A percentile compares a stretch with the other conserved stretches of the same genome.
Evolutionary conservation across 2,888 invertebrate genomes (phyloP).

Genomic region (Drosophila sordidula): DNA sequence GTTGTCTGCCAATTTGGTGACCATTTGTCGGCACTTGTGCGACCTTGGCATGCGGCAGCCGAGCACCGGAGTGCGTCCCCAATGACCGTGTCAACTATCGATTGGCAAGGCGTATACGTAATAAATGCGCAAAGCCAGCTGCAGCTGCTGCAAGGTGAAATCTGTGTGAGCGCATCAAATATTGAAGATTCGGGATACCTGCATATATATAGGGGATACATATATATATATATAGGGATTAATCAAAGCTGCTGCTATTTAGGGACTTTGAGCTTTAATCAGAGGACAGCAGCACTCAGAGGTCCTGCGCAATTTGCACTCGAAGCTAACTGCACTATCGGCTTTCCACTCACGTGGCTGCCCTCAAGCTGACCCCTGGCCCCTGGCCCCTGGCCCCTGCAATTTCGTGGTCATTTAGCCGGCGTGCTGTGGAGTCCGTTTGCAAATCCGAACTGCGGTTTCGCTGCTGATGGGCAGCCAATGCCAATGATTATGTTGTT

Average conservation of each 20-base stretch:
- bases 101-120: constrained; percentile 61
- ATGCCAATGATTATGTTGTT: constrained; percentile 62
- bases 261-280: constrained; percentile 17
- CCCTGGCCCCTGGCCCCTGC: neutral
- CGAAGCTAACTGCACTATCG: neutral
- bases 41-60: constrained; percentile 38
- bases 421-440: constrained; percentile 6
- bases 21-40: constrained; percentile 46
- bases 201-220: no score
- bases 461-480: constrained; percentile 24
- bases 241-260: neutral
- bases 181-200: neutral
- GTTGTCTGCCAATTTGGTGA: constrained; percentile 59
- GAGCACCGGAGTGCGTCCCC: constrained; percentile 3
- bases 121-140: constrained; percentile 23
- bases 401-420: constrained; percentile 75
- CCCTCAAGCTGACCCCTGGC: constrained; percentile 11
- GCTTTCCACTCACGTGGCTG: constrained; percentile 12
- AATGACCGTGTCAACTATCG: constrained; percentile 63
- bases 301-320: neutral
- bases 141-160: constrained; percentile 9
- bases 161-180: neutral
- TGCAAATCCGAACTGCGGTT: constrained; percentile 43
- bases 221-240: neutral
- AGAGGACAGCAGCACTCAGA: constrained; percentile 20